These are phyloP conservation scores for Hyperoplus immaculatus DNA, from an alignment of 2,797 vertebrate species.

Conservation along the genomic window DNA sequence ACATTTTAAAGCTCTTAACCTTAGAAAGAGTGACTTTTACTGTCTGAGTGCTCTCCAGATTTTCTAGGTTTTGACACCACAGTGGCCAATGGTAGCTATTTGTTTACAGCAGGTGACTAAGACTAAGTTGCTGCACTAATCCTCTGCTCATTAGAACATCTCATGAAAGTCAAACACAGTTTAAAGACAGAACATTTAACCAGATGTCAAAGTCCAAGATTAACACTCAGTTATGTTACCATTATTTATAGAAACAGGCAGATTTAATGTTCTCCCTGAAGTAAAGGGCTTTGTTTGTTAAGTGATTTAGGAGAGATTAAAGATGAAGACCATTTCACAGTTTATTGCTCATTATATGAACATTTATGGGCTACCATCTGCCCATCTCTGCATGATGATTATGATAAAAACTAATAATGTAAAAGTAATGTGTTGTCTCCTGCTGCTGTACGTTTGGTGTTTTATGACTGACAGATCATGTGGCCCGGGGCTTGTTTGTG, in stretches of 20 bases:
- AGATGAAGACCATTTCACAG: not conserved
- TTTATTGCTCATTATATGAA: not conserved
- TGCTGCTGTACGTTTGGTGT: not conserved
- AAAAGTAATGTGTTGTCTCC: no score
- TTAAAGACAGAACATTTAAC: not conserved
- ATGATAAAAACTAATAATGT: not conserved
- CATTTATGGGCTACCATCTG: not conserved
- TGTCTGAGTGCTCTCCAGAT: slow-evolving; percentile 34
- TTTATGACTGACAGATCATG: not conserved
- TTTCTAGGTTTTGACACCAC: slow-evolving; percentile 25
- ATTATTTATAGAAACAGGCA: not conserved
- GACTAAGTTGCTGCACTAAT: not conserved
- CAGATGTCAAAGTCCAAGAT: not conserved
- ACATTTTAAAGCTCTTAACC: slow-evolving; percentile 1
- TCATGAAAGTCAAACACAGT: not conserved
- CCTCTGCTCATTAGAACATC: not conserved
- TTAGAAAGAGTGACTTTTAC: slow-evolving; percentile 13
- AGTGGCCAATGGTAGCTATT: not conserved
- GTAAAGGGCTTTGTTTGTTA: not conserved
- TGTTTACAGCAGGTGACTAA: slow-evolving; percentile 31
- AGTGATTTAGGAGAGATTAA: not conserved
- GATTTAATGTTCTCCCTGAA: not conserved
- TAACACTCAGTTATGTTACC: not conserved
- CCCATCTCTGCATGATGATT: no score
- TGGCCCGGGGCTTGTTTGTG: no score